phyloP scores from a whole-genome alignment of 2,888 invertebrate genomes.

The Taphrorychus bicolor region DNA sequence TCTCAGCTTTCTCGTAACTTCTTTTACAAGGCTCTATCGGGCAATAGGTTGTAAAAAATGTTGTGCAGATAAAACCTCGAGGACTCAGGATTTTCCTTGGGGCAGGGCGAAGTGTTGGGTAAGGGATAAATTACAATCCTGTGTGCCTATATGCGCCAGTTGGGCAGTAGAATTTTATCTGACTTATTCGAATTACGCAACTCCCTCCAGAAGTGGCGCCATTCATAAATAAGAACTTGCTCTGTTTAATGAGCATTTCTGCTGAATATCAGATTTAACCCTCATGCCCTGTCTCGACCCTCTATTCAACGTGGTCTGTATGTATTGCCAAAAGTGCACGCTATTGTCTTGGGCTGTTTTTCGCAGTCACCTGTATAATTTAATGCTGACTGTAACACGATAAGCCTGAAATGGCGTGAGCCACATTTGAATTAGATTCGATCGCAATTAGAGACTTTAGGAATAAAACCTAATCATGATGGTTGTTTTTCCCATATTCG shows the following conservation, averaged over 20 bases:
- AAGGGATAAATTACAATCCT: constrained; percentile 16
- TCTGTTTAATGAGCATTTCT: constrained; percentile 23
- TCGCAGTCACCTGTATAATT: not conserved
- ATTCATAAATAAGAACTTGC: constrained; percentile 39
- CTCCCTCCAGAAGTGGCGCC: constrained; percentile 34
- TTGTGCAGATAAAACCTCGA: no score
- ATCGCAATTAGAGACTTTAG: no score
- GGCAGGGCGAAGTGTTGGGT: no score
- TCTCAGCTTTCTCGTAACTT: not conserved
- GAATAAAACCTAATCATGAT: no score
- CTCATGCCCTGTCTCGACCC: constrained; percentile 12
- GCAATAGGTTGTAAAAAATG: no score
- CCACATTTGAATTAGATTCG: no score
- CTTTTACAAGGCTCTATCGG: not conserved
- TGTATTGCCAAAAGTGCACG: constrained; percentile 14
- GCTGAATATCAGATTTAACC: constrained; percentile 10
- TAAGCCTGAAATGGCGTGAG: not conserved
- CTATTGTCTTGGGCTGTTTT: not conserved
- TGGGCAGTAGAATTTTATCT: constrained; percentile 33
- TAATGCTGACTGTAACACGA: not conserved
- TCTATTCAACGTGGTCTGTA: not conserved
- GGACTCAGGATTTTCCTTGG: not conserved
- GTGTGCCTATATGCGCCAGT: constrained; percentile 38
- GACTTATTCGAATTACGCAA: constrained; percentile 36
- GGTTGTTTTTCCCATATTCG: no score